A percentile compares a stretch with the other conserved stretches of the same genome.
These are phyloP conservation scores for Sebastes umbrosus DNA, from an alignment of 2,797 vertebrate genomes.

Conservation along the genomic window DNA sequence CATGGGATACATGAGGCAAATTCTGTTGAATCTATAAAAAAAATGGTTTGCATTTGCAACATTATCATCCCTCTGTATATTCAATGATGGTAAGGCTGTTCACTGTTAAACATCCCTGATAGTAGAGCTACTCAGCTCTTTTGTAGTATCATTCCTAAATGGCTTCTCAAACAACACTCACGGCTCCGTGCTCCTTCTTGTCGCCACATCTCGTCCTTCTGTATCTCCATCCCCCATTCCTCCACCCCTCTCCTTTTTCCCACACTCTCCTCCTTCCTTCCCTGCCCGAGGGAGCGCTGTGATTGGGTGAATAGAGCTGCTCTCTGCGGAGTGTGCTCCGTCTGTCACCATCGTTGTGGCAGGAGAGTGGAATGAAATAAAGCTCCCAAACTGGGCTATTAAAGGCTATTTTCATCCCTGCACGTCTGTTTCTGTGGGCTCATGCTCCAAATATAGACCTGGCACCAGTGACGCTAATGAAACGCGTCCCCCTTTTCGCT, in stretches of 20 bases:
- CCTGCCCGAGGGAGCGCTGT: constrained; percentile 54
- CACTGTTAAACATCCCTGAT: background rate
- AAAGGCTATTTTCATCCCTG: constrained; percentile 79
- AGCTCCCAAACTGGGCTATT: constrained; percentile 83
- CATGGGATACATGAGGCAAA: background rate
- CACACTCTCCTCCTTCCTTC: constrained; percentile 69
- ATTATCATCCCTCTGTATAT: background rate
- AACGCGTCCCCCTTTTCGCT: constrained; percentile 70
- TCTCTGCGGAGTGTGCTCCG: constrained; percentile 60
- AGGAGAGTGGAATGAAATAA: constrained; percentile 74
- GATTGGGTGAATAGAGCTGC: constrained; percentile 68
- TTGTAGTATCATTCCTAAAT: constrained; percentile 15
- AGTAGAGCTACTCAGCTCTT: constrained; percentile 6
- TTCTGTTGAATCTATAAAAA: background rate
- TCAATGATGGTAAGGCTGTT: background rate
- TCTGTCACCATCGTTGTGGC: constrained; percentile 74
- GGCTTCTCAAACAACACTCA: constrained; percentile 14
- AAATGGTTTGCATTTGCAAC: background rate
- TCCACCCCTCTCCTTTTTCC: constrained; percentile 65
- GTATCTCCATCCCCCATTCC: constrained; percentile 35
- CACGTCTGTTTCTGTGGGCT: constrained; percentile 79
- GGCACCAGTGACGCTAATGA: constrained; percentile 76
- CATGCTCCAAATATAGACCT: constrained; percentile 82
- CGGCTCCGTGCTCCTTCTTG: constrained; percentile 41
- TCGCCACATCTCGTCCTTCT: constrained; percentile 51